Evolutionary conservation across 1,140 invertebrate genomes (phyloP).

Genomic region (Drosophila ercepeae): DNA sequence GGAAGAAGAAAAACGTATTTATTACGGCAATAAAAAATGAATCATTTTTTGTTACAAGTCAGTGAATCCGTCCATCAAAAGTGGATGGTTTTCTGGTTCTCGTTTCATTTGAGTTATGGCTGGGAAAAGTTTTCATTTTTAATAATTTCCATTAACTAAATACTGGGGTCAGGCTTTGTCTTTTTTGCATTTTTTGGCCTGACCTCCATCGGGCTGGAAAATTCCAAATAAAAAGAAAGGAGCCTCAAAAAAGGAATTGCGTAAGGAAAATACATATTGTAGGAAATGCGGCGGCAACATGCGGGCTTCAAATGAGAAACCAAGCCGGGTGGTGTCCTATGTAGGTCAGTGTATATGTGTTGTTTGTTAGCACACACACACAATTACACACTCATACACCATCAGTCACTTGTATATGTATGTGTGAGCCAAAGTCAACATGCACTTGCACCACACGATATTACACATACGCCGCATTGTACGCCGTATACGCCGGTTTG

Average conservation of each 20-base stretch:
- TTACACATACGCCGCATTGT: slow-evolving; percentile 54
- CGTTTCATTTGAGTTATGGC: slow-evolving; percentile 24
- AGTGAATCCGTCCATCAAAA: slow-evolving; percentile 32
- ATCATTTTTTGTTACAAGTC: slow-evolving; percentile 42
- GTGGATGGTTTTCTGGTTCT: not conserved
- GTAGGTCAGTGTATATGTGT: slow-evolving; percentile 57
- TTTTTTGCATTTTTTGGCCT: slow-evolving; percentile 15
- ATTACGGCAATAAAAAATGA: slow-evolving; percentile 29
- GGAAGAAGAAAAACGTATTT: slow-evolving; percentile 12
- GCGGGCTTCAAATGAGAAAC: slow-evolving; percentile 59
- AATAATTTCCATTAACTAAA: slow-evolving; percentile 76
- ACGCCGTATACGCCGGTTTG: slow-evolving; percentile 22
- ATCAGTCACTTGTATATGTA: not conserved
- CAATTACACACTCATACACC: slow-evolving; percentile 26
- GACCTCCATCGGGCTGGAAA: slow-evolving; percentile 24
- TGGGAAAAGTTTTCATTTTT: slow-evolving; percentile 39
- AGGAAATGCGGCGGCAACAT: slow-evolving; percentile 60
- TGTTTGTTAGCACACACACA: slow-evolving; percentile 54
- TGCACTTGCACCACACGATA: slow-evolving; percentile 62
- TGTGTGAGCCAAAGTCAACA: slow-evolving; percentile 59
- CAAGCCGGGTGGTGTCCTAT: slow-evolving; percentile 61
- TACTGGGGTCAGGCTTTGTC: slow-evolving; percentile 31
- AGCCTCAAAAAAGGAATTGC: slow-evolving; percentile 39
- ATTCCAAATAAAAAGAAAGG: slow-evolving; percentile 10
- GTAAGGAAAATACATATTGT: slow-evolving; percentile 52